Evolutionary conservation across 2,113 vertebrate genomes (phyloP), one percentile per base, ranked within the genome.

Genomic region (Pterocles orientalis): DNA sequence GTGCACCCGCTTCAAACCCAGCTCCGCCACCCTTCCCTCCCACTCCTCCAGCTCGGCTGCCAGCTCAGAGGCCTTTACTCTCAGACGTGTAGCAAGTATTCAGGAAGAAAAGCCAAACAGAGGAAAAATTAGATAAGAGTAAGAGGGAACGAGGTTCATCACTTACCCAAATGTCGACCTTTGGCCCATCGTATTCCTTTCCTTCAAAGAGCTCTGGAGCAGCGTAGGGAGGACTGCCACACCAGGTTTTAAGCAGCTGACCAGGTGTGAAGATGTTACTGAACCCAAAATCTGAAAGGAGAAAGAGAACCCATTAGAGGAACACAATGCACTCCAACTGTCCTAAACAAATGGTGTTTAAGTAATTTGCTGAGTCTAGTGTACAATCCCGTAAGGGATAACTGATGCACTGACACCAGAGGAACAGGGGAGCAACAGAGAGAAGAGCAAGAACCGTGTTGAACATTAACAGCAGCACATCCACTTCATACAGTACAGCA

Each of bases 81-180:
- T 1, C 1, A 69, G 53, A 64, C 5, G 0, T 0, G 10, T 3
- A 33, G 12, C 3, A 53, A 65, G 17, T 7, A 1, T 18, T 58
- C 36, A 9, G 39, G 69, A 56, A 73, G 54, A 54, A 82, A 90
- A 92, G 58, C 29, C 73, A 45, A 56, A 62, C 18, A 33, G 31
- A 47, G 61, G 13, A 29, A 61, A 56, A 71, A 16, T 2, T 8
- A 61, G 28, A 69, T 15, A 20, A 5, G 20, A 45, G 14, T 4
- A 18, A 18, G 39, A 53, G 18, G 70, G 29, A 8, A 24, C 4
- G 39, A 71, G 47, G 56, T 11, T 70, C 7, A 7, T 29, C 2
- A 1, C 98, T 83, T 98, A 99, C 99, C 99, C 99, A 99, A 94
- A 99, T 99, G 97, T 99, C 99, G 76, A 99, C 99, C 97, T 99